Evolutionary conservation across 2,888 invertebrate species (phyloP).

Genomic region (Diadromus collaris): DNA sequence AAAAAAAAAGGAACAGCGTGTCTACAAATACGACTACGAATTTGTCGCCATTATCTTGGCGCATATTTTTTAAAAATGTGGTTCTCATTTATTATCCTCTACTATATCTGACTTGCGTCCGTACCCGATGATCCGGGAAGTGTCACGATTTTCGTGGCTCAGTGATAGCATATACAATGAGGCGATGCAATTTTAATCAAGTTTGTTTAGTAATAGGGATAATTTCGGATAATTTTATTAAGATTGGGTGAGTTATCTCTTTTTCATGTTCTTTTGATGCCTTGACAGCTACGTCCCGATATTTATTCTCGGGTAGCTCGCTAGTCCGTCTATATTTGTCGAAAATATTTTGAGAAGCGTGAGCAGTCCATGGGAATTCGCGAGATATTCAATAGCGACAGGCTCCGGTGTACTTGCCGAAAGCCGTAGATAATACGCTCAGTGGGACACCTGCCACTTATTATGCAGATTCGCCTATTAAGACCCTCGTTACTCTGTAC

Average conservation of each 20-base stretch:
- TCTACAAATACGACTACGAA: neutral
- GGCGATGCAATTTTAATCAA: neutral
- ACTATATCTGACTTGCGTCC: neutral
- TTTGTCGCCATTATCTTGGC: neutral
- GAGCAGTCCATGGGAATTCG: neutral
- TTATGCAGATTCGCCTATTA: conserved; percentile 39
- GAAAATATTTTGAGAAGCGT: conserved; percentile 9
- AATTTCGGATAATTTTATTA: neutral
- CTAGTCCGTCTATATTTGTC: neutral
- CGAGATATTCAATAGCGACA: neutral
- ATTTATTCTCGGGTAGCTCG: neutral
- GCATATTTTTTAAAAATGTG: neutral
- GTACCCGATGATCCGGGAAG: neutral
- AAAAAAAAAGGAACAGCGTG: too few species aligned
- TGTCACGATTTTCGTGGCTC: neutral
- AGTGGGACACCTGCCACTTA: conserved; percentile 46
- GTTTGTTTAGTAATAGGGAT: neutral
- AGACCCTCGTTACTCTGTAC: conserved; percentile 38
- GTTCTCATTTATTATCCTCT: neutral
- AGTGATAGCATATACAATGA: neutral
- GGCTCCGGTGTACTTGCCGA: conserved; percentile 1
- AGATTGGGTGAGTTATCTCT: neutral
- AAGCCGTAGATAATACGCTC: conserved; percentile 4
- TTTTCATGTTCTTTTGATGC: neutral
- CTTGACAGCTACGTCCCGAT: neutral